Evolutionary conservation across 2,888 invertebrate species (phyloP).

Genomic region (Trachelus iudaicus): DNA sequence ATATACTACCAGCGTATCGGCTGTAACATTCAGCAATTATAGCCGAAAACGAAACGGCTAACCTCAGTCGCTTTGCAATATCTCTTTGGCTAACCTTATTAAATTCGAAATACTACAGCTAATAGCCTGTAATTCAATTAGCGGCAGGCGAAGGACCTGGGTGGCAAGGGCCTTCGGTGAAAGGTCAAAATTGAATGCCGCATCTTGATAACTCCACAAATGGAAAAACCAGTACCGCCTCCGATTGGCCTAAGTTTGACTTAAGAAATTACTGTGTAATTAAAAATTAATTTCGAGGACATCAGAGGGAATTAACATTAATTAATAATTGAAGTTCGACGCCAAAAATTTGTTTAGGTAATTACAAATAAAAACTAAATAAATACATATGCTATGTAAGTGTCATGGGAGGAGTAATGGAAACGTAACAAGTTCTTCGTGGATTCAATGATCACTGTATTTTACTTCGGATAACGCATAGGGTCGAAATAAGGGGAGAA

Average conservation of each 20-base stretch:
- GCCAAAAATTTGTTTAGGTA: background rate
- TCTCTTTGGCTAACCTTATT: constrained; percentile 24
- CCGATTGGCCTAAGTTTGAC: background rate
- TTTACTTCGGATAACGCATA: background rate
- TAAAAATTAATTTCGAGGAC: background rate
- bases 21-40: constrained; percentile 13
- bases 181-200: background rate
- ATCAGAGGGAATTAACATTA: background rate
- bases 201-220: background rate
- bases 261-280: background rate
- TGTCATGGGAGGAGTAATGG: background rate
- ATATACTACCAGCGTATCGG: constrained; percentile 2
- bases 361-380: background rate
- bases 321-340: background rate
- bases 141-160: background rate
- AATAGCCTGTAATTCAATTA: constrained; percentile 20
- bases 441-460: background rate
- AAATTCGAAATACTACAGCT: constrained; percentile 15
- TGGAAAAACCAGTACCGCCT: background rate
- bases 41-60: constrained; percentile 11
- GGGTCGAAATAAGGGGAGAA: background rate
- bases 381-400: too few relatives aligned
- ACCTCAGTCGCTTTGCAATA: constrained; percentile 8
- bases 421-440: background rate
- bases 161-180: background rate